Evolutionary conservation across 2,797 vertebrate species (phyloP).

Genomic region (Manis pentadactyla): DNA sequence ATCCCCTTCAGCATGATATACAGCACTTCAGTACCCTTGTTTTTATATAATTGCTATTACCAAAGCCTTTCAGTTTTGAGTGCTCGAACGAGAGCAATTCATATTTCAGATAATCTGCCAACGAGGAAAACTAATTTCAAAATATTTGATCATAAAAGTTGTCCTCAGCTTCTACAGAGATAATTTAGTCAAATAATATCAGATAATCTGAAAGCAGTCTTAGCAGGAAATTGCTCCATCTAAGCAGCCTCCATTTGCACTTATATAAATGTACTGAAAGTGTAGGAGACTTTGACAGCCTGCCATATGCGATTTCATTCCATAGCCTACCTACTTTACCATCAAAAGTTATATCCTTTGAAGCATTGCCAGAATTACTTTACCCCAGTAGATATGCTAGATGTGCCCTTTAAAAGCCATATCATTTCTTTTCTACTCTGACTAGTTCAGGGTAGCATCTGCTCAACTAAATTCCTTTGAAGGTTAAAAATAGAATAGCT

Average conservation of each 20-base stretch:
- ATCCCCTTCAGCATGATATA: constrained; percentile 84
- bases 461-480: constrained; percentile 90
- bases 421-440: constrained; percentile 90
- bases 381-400: constrained; percentile 89
- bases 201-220: constrained; percentile 88
- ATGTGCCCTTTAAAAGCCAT: constrained; percentile 91
- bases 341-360: constrained; percentile 93
- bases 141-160: constrained; percentile 90
- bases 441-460: constrained; percentile 91
- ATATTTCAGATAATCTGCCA: constrained; percentile 87
- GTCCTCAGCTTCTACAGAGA: constrained; percentile 85
- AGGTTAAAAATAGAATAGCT: constrained; percentile 87
- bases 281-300: constrained; percentile 93
- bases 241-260: constrained; percentile 94
- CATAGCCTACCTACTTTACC: constrained; percentile 93
- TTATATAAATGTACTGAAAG: constrained; percentile 97
- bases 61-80: constrained; percentile 86
- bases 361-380: constrained; percentile 91
- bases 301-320: constrained; percentile 96
- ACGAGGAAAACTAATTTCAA: constrained; percentile 89
- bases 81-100: constrained; percentile 87
- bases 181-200: constrained; percentile 90
- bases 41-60: constrained; percentile 88
- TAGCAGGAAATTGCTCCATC: constrained; percentile 88
- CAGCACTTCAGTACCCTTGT: constrained; percentile 85